Percentiles rank a stretch among this genome's conserved stretches.
Evolutionary conservation across 2,888 invertebrate genomes (phyloP).

Genomic region (Busseola fusca): DNA sequence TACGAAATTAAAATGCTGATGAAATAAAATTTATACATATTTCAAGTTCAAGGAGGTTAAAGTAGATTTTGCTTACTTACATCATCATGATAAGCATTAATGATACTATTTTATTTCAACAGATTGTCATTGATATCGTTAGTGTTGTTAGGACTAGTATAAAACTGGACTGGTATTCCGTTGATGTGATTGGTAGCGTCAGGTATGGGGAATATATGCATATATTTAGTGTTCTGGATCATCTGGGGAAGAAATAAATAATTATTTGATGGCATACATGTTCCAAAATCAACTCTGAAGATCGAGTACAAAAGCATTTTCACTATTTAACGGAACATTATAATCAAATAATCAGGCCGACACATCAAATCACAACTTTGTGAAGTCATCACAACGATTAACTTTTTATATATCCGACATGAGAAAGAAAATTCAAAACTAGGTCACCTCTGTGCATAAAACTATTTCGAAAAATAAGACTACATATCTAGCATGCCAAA

Average conservation of each 20-base stretch:
- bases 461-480: slow-evolving; percentile 32
- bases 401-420: slow-evolving; percentile 22
- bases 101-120: background rate
- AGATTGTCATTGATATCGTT: too few species aligned
- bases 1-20: background rate
- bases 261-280: background rate
- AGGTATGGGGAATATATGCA: background rate
- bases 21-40: background rate
- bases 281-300: background rate
- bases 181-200: background rate
- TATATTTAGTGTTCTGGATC: background rate
- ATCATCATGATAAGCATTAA: background rate
- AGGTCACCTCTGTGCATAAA: slow-evolving; percentile 44
- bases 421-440: slow-evolving; percentile 19
- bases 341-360: slow-evolving; percentile 17
- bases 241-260: background rate
- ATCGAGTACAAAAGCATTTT: background rate
- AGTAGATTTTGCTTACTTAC: background rate
- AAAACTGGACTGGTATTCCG: too few species aligned
- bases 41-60: background rate
- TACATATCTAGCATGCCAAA: slow-evolving; percentile 22
- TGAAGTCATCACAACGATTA: slow-evolving; percentile 28
- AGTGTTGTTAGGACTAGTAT: background rate
- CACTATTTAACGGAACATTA: background rate
- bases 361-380: slow-evolving; percentile 19